Base-by-base conservation (phyloP, 2,888 invertebrate species). In the Nomada ruficornis region DNA sequence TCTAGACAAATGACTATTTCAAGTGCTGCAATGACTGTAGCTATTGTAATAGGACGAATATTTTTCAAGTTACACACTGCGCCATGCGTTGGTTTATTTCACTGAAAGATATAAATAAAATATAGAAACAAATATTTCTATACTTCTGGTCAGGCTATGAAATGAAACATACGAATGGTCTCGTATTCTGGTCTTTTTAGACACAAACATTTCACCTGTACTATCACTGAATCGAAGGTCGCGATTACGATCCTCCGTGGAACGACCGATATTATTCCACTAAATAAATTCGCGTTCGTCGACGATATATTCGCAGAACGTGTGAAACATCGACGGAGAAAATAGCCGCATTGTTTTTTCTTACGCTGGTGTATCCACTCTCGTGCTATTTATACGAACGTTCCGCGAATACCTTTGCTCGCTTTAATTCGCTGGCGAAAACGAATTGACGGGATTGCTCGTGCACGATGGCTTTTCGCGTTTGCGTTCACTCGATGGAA, bases 241-340 rank as follows among this genome's bases (percentile, higher is more conserved):
- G 69, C 63, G 82, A 79, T 62, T 85, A 60, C 65, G 60, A 50
- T 55, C 71, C 57, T 80, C 72, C 77, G 62, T 65, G 69, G 55
- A 83, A 74, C 70, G 70, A 79, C 52, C 29, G 63, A 74, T 60
- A 74, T 82, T 82, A 82, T 79, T 74, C 80, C 80, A 70, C 70
- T 65, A 75, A 70, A 82, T 82, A 82, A 82, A 79, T 82, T 55
- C 74, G 18, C 52, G 65, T 70, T 70, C 74, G 29, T n/a, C 74
- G 55, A 29, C 79, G 73, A 75, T 79, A 52, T 62, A 74, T 70
- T 60, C 74, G 29, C 62, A 62, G n/a, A 47, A 1, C 55, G 59
- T 67, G 65, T 70, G 7, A 75, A 74, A 79, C 74, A 71, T 57
- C 70, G 79, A 47, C 29, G 60, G 42, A 54, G 69, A 62, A 52